Evolutionary conservation across 2,797 vertebrate species (phyloP).

Genomic region (Oreonectes daqikongensis): DNA sequence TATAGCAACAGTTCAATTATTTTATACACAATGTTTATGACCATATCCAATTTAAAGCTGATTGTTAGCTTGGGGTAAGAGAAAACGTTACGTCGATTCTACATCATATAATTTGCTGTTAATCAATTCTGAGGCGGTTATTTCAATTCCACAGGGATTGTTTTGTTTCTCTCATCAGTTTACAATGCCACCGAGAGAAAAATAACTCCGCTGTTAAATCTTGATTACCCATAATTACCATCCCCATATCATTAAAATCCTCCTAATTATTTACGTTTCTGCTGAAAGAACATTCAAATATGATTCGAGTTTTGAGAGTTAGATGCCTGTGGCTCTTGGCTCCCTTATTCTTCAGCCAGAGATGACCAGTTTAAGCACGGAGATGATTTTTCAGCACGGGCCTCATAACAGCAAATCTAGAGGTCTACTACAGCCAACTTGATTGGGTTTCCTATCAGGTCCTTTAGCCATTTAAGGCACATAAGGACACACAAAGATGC

Average conservation of each 20-base stretch:
- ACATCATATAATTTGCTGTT: not conserved
- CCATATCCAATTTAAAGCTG: not conserved
- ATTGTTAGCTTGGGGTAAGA: constrained; percentile 20
- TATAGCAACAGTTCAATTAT: not conserved
- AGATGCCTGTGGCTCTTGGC: constrained; percentile 25
- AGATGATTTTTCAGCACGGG: constrained; percentile 8
- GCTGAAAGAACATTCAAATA: constrained; percentile 28
- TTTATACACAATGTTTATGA: not conserved
- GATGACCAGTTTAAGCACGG: not conserved
- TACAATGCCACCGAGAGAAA: not conserved
- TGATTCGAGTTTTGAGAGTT: constrained; percentile 33
- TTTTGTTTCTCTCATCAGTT: constrained; percentile 25
- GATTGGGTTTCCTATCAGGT: not conserved
- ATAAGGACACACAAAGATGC: not conserved
- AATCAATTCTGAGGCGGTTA: not conserved
- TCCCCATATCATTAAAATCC: constrained; percentile 38
- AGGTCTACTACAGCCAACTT: not conserved
- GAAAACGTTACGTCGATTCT: not conserved
- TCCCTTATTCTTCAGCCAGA: not conserved
- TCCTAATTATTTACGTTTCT: constrained; percentile 36
- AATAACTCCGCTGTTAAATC: constrained; percentile 20
- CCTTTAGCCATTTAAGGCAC: not conserved
- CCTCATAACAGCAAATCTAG: constrained; percentile 12
- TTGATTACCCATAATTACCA: constrained; percentile 52
- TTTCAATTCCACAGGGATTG: not conserved